Base-by-base conservation (phyloP, 2,113 vertebrate species). In the Gasterosteus aculeatus region DNA sequence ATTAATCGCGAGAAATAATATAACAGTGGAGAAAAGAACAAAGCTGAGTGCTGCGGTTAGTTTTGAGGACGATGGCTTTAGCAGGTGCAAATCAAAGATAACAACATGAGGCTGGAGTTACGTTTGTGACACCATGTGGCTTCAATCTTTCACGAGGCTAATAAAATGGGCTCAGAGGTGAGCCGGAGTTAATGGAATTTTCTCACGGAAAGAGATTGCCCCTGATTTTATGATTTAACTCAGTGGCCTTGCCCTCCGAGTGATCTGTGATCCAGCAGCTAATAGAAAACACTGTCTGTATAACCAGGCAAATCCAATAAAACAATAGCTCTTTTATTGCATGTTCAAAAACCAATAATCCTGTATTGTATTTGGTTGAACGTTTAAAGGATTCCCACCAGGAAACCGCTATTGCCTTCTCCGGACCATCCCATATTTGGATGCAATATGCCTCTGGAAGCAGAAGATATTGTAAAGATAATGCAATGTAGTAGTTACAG, bases 11-110 rank as follows among this genome's bases (percentile, higher is more conserved):
- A 81, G 63, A 81, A 84, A 82, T 85, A 72, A 73, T 75, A 81
- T 54, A 85, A 71, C 22, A 59, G 78, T 85, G 46, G 79, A 82
- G 46, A 9, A 80, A 78, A 87, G 89, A 81, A 87, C 78, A 89
- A 87, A 86, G 88, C 59, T 2, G 22, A 65, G 80, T 59, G 82
- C 75, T 87, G 75, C 53, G 68, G 76, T 77, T 71, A n/a, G 75
- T 84, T 74, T 56, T 83, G 69, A 44, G 82, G 81, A 87, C 86
- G 75, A 93, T 91, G 90, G 85, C 88, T 92, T 92, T 89, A 88
- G 78, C 90, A 93, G 92, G 89, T 91, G 91, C 87, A 88, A 89
- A 92, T 91, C 84, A 91, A 90, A 91, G 89, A 92, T 91, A 92
- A 81, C 81, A 82, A 81, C 81, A 82, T 65, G 72, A 81, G 84